These are phyloP conservation scores for Pseudomyrmex sp. DNA, from an alignment of 1,140 invertebrate species.

Conservation along the genomic window DNA sequence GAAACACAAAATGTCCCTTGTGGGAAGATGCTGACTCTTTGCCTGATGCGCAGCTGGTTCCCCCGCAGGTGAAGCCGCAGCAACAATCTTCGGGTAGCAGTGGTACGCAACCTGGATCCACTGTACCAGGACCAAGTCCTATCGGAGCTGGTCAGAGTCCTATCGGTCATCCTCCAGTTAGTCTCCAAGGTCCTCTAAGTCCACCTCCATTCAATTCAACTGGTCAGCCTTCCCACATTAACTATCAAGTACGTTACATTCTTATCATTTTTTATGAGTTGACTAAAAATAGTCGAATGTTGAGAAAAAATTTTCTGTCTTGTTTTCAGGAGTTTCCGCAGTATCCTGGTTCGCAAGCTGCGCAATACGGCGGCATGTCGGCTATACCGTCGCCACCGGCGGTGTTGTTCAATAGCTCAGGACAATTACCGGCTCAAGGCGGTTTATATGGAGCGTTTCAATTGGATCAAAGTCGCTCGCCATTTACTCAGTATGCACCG, in stretches of 20 bases:
- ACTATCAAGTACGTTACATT: slow-evolving; percentile 85
- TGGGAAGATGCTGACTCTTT: slow-evolving; percentile 86
- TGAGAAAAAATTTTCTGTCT: slow-evolving; percentile 19
- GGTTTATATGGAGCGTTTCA: slow-evolving; percentile 91
- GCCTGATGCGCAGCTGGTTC: slow-evolving; percentile 86
- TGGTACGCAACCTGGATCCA: slow-evolving; percentile 81
- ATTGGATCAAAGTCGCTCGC: slow-evolving; percentile 87
- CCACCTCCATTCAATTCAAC: slow-evolving; percentile 85
- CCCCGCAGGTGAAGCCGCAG: slow-evolving; percentile 90
- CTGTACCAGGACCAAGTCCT: slow-evolving; percentile 83
- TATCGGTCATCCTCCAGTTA: slow-evolving; percentile 87
- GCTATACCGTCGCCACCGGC: slow-evolving; percentile 93
- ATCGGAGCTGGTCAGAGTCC: slow-evolving; percentile 85
- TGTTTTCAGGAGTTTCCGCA: slow-evolving; percentile 81
- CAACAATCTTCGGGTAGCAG: slow-evolving; percentile 87
- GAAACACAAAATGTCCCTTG: slow-evolving; percentile 84
- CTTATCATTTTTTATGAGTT: slow-evolving; percentile 27
- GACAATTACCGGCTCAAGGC: slow-evolving; percentile 90
- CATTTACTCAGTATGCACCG: slow-evolving; percentile 89
- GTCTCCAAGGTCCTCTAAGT: slow-evolving; percentile 83
- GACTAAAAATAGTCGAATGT: background rate
- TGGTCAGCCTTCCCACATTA: slow-evolving; percentile 86
- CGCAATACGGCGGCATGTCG: slow-evolving; percentile 91
- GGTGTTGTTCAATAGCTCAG: slow-evolving; percentile 91
- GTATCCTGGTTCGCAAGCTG: slow-evolving; percentile 84